Base-by-base conservation (phyloP, 2,113 vertebrate species). In the Cardinalis cardinalis region DNA sequence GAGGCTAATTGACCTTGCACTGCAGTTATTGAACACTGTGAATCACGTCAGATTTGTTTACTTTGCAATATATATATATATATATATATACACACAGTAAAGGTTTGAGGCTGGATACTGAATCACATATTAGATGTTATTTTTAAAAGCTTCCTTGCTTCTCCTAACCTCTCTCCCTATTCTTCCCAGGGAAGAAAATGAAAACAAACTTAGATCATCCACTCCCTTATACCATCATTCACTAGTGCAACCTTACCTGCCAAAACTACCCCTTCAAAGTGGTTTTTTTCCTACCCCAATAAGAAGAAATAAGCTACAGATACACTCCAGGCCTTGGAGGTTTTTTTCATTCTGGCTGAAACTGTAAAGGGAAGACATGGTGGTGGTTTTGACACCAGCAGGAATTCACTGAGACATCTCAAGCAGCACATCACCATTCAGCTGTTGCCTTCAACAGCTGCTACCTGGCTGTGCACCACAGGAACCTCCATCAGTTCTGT, bases 1-100 rank as follows among this genome's bases (percentile, higher is more conserved):
- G 66, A 80, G 68, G 90, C 84, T 84, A 88, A 94, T 68, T 94
- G 89, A 92, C 84, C 73, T 88, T 90, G 82, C 44, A 41, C 60
- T 87, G 56, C 3, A 4, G 68, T 81, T 95, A 93, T 23, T 83
- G 89, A 84, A 81, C 52, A 38, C 40, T 4, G 12, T 84, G 87
- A 87, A 94, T 91, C 89, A 88, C 20, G 29, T 10, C 52, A 52
- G 55, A 1, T 92, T 66, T 88, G 52, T 90, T 95, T 89, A 55
- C 56, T 90, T 86, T 66, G 59, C 29, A 78, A 34, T 32, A 78
- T 53, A 53, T 58, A 31, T 71, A 26, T 68, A 8, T 60, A 44
- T 60, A n/a, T 29, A 49, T 8, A 66, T 5, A 34, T 4, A 29
- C 48, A 29, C 40, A 36, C 3, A 49, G 9, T 34, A 66, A 44